Base-by-base conservation (phyloP, 92 coral and sea anemone species). In the Montipora capitata region DNA sequence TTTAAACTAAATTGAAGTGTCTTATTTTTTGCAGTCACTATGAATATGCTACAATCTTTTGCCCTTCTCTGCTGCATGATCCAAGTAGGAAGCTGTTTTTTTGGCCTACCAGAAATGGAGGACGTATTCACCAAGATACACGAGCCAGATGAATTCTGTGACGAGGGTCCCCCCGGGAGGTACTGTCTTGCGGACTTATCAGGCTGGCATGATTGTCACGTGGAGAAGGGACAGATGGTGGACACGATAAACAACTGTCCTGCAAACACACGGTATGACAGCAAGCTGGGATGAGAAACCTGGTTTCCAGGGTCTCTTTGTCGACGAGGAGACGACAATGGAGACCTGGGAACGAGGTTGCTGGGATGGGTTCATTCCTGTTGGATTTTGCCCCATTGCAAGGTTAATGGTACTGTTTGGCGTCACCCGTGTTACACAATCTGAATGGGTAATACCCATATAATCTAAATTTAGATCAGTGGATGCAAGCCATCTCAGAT, bases 161-260 rank as follows among this genome's bases (percentile, higher is more conserved):
- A 87, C 44, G 89, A 83, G 62, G 94, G 92, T 68, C 94, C 94
- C 64, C 91, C 91, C 0, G 94, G 94, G 15, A 77, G 56, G 62
- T 91, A 87, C 73, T 91, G 94, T 66, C 18, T 87, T 40, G 66
- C 45, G 39, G 78, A 82, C 70, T 56, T 91, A 14, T 54, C 81
- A 7, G 94, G 94, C 2, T 91, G 81, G 76, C 89, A 87, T 43
- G 81, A 87, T 17, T 91, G 94, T 58, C 72, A 68, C n/a, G 65
- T 62, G 41, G 78, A 43, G 10, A 81, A 84, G 1, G 94, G 94
- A 5, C 67, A 86, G 48, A 82, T 91, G 74, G 91, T 71, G 63
- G 91, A 91, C 51, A 81, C 77, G n/a, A 15, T 80, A 11, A 11
- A 75, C 56, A 14, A 77, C 10, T 91, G 94, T 11, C 62, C 94